Conservation (phyloP, 2,888 invertebrate species). For the Coecobrya sp. region DNA sequence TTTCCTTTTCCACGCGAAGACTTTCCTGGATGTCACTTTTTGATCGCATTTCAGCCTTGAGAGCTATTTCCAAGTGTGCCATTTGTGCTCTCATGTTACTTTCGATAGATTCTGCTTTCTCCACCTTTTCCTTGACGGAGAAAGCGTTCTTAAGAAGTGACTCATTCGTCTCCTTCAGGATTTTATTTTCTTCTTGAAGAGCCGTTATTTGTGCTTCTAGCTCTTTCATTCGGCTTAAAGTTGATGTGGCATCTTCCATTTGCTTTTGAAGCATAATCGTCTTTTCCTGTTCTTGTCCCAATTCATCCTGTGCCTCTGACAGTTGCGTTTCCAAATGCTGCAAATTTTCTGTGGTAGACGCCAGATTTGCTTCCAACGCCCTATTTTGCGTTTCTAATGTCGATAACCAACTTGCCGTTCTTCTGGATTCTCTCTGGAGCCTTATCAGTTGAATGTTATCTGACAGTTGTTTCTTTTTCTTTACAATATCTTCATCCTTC, state of each 20-base stretch:
- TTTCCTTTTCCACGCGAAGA: slow-evolving; percentile 78
- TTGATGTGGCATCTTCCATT: slow-evolving; percentile 80
- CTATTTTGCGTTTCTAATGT: slow-evolving; percentile 84
- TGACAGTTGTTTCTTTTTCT: slow-evolving; percentile 83
- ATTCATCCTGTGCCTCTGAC: slow-evolving; percentile 79
- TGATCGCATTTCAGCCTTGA: slow-evolving; percentile 81
- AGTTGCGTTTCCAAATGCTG: slow-evolving; percentile 83
- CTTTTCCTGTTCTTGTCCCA: slow-evolving; percentile 81
- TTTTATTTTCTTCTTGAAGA: slow-evolving; percentile 83
- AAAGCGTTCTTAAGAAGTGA: slow-evolving; percentile 82
- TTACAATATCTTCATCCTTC: slow-evolving; percentile 72
- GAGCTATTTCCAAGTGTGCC: slow-evolving; percentile 78
- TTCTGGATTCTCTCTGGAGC: slow-evolving; percentile 83
- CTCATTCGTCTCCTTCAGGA: slow-evolving; percentile 84
- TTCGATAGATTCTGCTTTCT: slow-evolving; percentile 76
- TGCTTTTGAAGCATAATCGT: slow-evolving; percentile 82
- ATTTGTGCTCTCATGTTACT: slow-evolving; percentile 77
- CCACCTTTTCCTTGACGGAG: slow-evolving; percentile 73
- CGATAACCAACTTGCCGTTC: slow-evolving; percentile 84
- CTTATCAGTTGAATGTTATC: slow-evolving; percentile 85
- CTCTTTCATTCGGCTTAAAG: slow-evolving; percentile 79
- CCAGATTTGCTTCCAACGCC: slow-evolving; percentile 80
- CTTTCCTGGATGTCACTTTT: slow-evolving; percentile 82
- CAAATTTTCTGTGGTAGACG: slow-evolving; percentile 78
- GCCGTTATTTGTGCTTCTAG: slow-evolving; percentile 78